These are phyloP conservation scores for Yasuhikotakia modesta DNA, from an alignment of 2,797 vertebrate species.

Conservation along the genomic window DNA sequence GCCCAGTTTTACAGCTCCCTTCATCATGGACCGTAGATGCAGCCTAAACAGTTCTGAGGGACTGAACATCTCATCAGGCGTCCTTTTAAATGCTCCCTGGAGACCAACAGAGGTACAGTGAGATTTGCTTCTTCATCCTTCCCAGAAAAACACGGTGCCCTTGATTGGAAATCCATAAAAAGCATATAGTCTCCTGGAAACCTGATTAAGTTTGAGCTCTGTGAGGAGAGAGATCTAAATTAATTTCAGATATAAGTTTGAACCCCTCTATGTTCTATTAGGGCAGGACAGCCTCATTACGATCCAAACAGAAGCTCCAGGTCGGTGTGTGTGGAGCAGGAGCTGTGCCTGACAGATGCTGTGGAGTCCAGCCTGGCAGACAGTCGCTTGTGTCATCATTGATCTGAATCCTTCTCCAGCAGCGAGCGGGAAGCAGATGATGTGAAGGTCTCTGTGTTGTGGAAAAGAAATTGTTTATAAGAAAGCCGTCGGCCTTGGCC, in stretches of 20 bases:
- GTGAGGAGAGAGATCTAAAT: slow-evolving; percentile 72
- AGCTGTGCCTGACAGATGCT: slow-evolving; percentile 32
- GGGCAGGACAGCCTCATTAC: slow-evolving; percentile 69
- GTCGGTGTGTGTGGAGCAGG: neutral
- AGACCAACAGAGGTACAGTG: slow-evolving; percentile 45
- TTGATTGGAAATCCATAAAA: slow-evolving; percentile 75
- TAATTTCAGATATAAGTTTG: slow-evolving; percentile 67
- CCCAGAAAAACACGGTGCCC: slow-evolving; percentile 42
- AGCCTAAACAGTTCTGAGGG: slow-evolving; percentile 15
- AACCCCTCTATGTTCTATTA: slow-evolving; percentile 62
- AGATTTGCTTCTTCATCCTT: slow-evolving; percentile 43
- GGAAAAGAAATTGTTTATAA: slow-evolving; percentile 17
- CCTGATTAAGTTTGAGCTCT: slow-evolving; percentile 71
- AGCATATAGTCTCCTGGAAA: slow-evolving; percentile 65
- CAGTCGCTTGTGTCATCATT: slow-evolving; percentile 44
- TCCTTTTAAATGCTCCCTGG: slow-evolving; percentile 27
- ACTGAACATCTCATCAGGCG: slow-evolving; percentile 8
- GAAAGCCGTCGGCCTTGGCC: slow-evolving; percentile 18
- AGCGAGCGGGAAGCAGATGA: neutral
- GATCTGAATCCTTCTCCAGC: slow-evolving; percentile 31
- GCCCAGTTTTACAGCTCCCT: neutral
- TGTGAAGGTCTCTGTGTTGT: slow-evolving; percentile 18
- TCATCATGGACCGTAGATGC: neutral
- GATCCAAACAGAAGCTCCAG: slow-evolving; percentile 64
- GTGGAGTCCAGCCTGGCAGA: slow-evolving; percentile 37